Evolutionary conservation across 2,797 vertebrate genomes (phyloP), one percentile per base, ranked within the genome.

Genomic region (Enteromius anoplus): DNA sequence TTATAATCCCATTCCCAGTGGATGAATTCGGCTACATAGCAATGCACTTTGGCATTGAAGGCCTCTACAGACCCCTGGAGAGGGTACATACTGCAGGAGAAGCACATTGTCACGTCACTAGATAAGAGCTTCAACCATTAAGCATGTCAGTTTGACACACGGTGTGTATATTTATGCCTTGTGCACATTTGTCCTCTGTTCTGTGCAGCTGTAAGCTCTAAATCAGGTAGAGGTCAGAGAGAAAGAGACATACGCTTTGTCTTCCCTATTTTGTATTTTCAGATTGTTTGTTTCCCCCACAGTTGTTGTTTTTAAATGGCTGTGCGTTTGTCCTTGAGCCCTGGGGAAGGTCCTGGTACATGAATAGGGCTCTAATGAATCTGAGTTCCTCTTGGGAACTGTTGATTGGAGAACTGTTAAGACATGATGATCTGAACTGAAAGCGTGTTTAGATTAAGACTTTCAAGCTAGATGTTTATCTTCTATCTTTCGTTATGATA

Each of bases 1-100:
- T 84, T 81, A 73, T 64, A 68, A 53, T 68, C 55, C 81, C 75
- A 84, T 60, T 88, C 80, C 83, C 77, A 73, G 77, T 17, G 73
- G 77, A 40, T 72, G 68, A 79, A 70, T 69, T 69, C n/a, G 19
- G 17, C 40, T 70, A 86, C 77, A 83, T 32, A 64, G 58, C 79
- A 80, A 73, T 83, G 72, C 77, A 62, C 80, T 83, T 60, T 69
- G 72, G 17, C 83, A 83, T 19, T 40, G 34, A 83, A 62, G 71
- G 34, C 21, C 17, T 77, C 17, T 26, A 32, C 23, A 73, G 82
- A 77, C 62, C 34, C 75, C 85, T 62, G 1, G 53, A 69, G 77
- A 69, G 40, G 19, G 49, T n/a, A 53, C 60, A 64, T 47, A 76
- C 62, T 58, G 62, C 81, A 66, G 32, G 40, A 75, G 80, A 82